phyloP scores from a whole-genome alignment of 2,797 vertebrate genomes.

The Sorex maritimensis region DNA sequence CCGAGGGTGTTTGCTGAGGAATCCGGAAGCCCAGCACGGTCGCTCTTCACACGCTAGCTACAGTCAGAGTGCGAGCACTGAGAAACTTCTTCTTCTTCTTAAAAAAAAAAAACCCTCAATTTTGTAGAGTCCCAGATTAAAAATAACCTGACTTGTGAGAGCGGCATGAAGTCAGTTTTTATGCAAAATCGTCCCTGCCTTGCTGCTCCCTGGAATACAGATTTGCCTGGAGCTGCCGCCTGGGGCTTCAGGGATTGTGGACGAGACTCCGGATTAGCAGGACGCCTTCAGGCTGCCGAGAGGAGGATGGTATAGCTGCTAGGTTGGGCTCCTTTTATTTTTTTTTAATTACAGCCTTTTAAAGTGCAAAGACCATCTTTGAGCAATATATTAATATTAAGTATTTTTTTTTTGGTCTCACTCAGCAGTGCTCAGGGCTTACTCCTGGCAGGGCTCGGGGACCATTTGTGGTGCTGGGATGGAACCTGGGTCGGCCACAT shows the following conservation, averaged over 20 bases:
- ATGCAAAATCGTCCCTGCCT: slow-evolving; percentile 54
- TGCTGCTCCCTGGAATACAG: slow-evolving; percentile 30
- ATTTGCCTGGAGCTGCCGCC: slow-evolving; percentile 43
- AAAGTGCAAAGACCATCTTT: no score
- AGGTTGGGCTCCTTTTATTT: no score
- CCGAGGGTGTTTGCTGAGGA: neutral
- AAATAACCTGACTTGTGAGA: slow-evolving; percentile 72
- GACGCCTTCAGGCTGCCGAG: no score
- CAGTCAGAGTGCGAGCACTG: slow-evolving; percentile 10
- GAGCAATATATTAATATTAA: no score
- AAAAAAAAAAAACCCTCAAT: slow-evolving; percentile 72
- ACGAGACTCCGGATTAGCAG: neutral
- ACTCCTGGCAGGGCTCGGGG: no score
- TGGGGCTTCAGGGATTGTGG: slow-evolving; percentile 40
- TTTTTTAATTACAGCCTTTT: no score
- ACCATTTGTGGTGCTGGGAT: no score
- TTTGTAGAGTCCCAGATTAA: slow-evolving; percentile 60
- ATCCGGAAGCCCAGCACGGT: neutral
- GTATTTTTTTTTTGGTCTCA: no score
- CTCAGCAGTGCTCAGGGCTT: no score
- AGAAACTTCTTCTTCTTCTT: slow-evolving; percentile 66
- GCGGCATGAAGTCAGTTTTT: slow-evolving; percentile 39
- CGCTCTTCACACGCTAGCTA: slow-evolving; percentile 4
- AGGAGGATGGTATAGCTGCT: no score
- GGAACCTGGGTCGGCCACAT: no score